Evolutionary conservation across 2,797 vertebrate genomes (phyloP).

Genomic region (Macroramphosus scolopax): DNA sequence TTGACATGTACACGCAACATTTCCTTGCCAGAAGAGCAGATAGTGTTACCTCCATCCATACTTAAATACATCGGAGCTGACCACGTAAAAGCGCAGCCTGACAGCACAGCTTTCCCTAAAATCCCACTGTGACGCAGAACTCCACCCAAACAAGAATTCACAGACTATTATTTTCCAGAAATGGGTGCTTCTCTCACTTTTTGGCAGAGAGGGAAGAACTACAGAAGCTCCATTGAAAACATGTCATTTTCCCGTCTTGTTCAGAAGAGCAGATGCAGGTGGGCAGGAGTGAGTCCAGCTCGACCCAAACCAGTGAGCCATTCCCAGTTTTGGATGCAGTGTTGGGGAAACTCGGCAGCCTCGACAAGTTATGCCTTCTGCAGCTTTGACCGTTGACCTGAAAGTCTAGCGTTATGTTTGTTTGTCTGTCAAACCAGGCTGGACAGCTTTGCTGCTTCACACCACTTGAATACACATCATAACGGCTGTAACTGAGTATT

Average conservation of each 20-base stretch:
- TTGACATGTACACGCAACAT: too few relatives aligned
- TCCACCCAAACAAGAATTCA: conserved; percentile 12
- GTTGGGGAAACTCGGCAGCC: too few relatives aligned
- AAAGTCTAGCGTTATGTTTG: too few relatives aligned
- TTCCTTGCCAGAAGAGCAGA: too few relatives aligned
- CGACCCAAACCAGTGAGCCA: conserved; percentile 28
- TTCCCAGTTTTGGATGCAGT: conserved; percentile 24
- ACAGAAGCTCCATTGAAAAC: neutral
- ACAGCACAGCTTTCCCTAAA: conserved; percentile 19
- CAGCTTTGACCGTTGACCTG: too few relatives aligned
- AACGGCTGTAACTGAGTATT: conserved; percentile 1
- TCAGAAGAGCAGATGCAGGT: conserved; percentile 22
- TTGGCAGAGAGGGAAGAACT: too few relatives aligned
- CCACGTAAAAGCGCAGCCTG: conserved; percentile 8
- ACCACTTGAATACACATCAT: neutral
- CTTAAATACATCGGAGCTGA: conserved; percentile 1
- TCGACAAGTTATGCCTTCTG: too few relatives aligned
- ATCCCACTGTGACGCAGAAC: conserved; percentile 20
- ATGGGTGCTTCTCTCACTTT: too few relatives aligned
- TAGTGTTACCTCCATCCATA: too few relatives aligned
- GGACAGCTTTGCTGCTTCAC: conserved; percentile 2
- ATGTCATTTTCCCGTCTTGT: conserved; percentile 9
- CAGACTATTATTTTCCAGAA: conserved; percentile 2
- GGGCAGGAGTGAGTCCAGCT: conserved; percentile 4
- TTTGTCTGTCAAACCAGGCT: too few relatives aligned